Evolutionary conservation across 2,113 vertebrate species (phyloP).

Genomic region (Turnix velox): DNA sequence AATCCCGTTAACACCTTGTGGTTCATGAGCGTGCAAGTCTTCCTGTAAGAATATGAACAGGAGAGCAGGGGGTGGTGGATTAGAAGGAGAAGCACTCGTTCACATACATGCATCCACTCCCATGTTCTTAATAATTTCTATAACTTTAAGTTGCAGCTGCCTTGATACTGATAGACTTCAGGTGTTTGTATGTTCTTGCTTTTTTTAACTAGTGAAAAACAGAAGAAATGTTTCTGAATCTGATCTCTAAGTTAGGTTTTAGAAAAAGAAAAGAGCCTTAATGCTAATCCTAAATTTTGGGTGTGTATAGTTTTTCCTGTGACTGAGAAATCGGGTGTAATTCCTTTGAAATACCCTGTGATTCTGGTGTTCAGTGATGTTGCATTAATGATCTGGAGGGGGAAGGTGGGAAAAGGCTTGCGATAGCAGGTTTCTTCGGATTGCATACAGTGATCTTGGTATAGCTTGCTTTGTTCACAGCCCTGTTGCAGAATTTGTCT

Average conservation of each 20-base stretch:
- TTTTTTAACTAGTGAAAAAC: background rate
- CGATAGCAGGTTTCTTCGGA: background rate
- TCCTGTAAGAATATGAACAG: background rate
- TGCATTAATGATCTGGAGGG: background rate
- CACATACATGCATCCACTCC: background rate
- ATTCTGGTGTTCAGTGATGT: background rate
- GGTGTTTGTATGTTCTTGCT: background rate
- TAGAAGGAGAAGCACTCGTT: background rate
- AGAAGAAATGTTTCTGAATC: background rate
- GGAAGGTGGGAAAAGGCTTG: background rate
- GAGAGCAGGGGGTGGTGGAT: rapidly evolving
- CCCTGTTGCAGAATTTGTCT: background rate
- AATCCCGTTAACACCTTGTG: background rate
- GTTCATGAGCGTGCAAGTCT: background rate
- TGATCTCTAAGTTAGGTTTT: background rate
- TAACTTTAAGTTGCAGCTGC: background rate
- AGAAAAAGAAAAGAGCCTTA: background rate
- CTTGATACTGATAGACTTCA: background rate
- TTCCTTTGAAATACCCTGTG: background rate
- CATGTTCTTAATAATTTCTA: background rate
- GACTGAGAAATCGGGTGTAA: background rate
- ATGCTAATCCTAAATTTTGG: background rate
- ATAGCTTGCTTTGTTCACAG: background rate
- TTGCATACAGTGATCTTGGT: background rate
- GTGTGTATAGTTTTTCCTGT: background rate